These are phyloP conservation scores for Acanthosepion esculentum DNA, from an alignment of 2,888 invertebrate genomes.

Conservation along the genomic window DNA sequence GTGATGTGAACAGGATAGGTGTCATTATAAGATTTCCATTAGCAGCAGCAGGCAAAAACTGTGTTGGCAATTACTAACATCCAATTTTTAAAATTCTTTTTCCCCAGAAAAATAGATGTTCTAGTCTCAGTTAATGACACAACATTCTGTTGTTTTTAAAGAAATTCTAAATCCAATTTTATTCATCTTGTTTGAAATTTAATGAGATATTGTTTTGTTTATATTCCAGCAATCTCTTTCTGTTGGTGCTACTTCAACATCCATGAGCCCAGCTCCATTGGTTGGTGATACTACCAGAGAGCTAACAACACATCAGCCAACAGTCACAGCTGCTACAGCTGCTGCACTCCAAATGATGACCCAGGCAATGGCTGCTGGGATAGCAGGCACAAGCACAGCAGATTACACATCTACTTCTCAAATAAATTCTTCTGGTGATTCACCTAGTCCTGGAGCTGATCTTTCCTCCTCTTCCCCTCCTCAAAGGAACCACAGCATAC, in stretches of 20 bases:
- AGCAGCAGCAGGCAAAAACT: too few relatives aligned
- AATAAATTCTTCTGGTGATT: neutral
- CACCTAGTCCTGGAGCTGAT: neutral
- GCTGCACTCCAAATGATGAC: slow-evolving; percentile 34
- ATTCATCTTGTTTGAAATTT: neutral
- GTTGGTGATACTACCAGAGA: neutral
- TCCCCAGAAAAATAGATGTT: too few relatives aligned
- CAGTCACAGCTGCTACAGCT: slow-evolving; percentile 36
- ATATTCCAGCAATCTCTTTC: neutral
- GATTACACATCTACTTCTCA: neutral
- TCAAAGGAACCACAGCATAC: slow-evolving; percentile 5
- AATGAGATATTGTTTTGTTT: neutral
- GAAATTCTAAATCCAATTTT: too few relatives aligned
- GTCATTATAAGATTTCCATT: too few relatives aligned
- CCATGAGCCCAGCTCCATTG: neutral
- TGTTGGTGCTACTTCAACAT: neutral
- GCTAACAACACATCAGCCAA: neutral
- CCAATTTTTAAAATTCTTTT: too few relatives aligned
- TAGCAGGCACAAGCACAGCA: neutral
- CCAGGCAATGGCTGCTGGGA: neutral
- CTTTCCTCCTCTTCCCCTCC: neutral
- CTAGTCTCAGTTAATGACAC: too few relatives aligned
- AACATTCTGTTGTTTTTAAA: too few relatives aligned
- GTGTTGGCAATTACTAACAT: too few relatives aligned
- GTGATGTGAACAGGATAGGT: too few relatives aligned